Base-by-base conservation (phyloP, 1,140 invertebrate species). In the Galleria mellonella region DNA sequence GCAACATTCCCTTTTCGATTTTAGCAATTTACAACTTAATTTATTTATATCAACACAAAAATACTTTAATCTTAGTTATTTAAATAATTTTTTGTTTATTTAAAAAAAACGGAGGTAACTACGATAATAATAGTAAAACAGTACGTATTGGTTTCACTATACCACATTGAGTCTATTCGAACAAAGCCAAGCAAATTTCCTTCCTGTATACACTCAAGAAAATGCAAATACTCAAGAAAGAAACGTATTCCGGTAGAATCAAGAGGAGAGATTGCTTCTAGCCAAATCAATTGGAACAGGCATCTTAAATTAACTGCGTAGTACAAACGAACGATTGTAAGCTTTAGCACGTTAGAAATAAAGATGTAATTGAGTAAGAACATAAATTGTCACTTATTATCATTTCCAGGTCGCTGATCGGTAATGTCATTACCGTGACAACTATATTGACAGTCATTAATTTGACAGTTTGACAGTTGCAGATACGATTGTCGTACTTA, bases 161-260 rank as follows among this genome's bases (percentile, higher is more conserved):
- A 17, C 17, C 35, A 13, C 35, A 17, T 1, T 7, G 32, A 23
- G 17, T 6, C 32, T 4, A 37, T 15, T 58, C 51, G 51, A 55
- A 57, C 59, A 65, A 71, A 61, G 47, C 56, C 60, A 65, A 63
- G 62, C 62, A 68, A 72, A 73, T 73, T 72, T 66, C 62, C 62
- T 57, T 67, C 62, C 57, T 47, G 47, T 53, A 63, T 55, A 62
- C 62, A 74, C 55, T 61, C 60, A 46, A 65, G 64, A 49, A 56
- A 66, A 75, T 63, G 56, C 60, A 71, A 67, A 71, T 59, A 69
- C 62, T 43, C 40, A 27, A 23, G 43, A 55, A 60, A 63, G 61
- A 65, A 70, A 55, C 53, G 56, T 60, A 55, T 58, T 59, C 44
- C 46, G 46, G 55, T 62, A 58, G 67, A 66, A 73, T 62, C 67